Conservation (phyloP, 2,797 vertebrate species). For the Sarcoramphus papa region DNA sequence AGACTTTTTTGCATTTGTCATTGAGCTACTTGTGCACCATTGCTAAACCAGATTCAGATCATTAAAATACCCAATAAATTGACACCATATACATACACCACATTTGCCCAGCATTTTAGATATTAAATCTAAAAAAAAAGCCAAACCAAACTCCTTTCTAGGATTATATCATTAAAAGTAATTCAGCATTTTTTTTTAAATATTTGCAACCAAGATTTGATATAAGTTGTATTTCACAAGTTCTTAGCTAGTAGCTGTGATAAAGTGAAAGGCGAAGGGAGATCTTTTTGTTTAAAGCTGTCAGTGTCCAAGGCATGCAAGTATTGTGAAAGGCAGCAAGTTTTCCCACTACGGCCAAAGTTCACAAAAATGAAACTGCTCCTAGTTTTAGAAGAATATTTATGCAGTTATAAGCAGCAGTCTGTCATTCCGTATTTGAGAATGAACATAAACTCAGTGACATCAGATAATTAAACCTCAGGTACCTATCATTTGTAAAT, state of each 20-base stretch:
- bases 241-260: not conserved
- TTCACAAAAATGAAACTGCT: not conserved
- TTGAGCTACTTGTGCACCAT: not conserved
- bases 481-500: not conserved
- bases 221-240: not conserved
- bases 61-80: not conserved
- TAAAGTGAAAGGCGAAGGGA: not conserved
- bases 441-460: not conserved
- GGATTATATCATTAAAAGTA: not conserved
- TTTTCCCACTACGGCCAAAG: not conserved
- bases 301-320: not conserved
- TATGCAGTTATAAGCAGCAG: not conserved
- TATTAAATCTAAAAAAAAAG: not conserved
- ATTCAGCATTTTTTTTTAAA: not conserved
- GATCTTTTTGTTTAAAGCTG: not conserved
- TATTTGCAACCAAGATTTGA: not conserved
- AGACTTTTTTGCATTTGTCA: not conserved
- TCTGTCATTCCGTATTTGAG: not conserved
- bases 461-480: not conserved
- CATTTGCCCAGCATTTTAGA: not conserved
- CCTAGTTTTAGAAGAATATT: not conserved
- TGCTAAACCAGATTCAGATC: not conserved
- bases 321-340: not conserved
- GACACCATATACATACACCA: not conserved
- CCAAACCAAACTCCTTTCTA: not conserved